These are phyloP conservation scores for Chrysemys picta DNA, from an alignment of 2,113 vertebrate species.

Conservation along the genomic window DNA sequence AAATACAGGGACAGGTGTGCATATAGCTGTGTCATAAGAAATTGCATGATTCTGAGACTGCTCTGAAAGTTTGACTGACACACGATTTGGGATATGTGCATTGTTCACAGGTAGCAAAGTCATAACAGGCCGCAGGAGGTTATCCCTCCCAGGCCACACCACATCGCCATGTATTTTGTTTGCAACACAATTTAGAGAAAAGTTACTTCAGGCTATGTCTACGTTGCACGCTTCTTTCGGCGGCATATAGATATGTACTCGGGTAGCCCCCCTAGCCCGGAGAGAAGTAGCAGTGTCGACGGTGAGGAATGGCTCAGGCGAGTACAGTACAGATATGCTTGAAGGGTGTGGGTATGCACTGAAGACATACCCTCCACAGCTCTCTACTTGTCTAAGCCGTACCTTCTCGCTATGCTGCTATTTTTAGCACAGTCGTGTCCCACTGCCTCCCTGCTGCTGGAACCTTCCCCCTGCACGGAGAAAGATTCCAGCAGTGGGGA, in stretches of 20 bases:
- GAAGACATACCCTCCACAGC: not conserved
- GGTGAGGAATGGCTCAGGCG: not conserved
- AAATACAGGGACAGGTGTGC: not conserved
- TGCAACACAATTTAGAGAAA: not conserved
- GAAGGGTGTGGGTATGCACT: not conserved
- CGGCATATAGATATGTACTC: not conserved
- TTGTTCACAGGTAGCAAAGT: not conserved
- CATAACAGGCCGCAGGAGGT: not conserved
- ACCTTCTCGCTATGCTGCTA: not conserved
- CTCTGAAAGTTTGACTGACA: not conserved
- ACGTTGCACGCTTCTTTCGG: not conserved
- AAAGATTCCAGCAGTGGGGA: not conserved
- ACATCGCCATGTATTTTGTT: fast-evolving
- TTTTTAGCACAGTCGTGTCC: not conserved
- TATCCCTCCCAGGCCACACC: not conserved
- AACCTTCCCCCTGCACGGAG: too few species aligned
- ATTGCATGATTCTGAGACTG: not conserved
- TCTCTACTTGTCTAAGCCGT: not conserved
- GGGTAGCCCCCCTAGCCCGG: not conserved
- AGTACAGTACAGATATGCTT: not conserved
- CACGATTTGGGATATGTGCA: not conserved
- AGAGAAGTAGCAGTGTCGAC: not conserved
- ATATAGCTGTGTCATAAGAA: not conserved
- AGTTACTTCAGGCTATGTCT: not conserved
- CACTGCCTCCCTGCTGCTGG: not conserved